Evolutionary conservation across 37 sponge, comb jelly and placozoan genomes (phyloP), one percentile per base, ranked within the genome.

Genomic region (Spongia lamella): DNA sequence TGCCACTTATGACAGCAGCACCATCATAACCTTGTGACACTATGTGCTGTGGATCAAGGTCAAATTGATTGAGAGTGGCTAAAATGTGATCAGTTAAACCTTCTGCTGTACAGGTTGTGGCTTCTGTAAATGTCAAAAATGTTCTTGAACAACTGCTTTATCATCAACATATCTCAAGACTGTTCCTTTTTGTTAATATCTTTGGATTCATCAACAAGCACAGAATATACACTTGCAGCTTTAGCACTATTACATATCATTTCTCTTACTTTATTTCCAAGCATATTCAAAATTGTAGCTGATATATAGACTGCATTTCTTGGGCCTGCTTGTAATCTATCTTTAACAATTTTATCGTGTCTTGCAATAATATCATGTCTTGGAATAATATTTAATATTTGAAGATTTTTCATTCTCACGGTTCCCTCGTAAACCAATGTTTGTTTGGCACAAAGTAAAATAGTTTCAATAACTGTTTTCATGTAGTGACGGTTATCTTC

Each of bases 1-100:
- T 35, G n/a, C 89, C 89, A 66, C 83, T 82, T 83, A 88, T 88
- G 59, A 88, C 83, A 19, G 83, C 71, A 56, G 89, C 83, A 60
- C 89, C 83, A 64, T 88, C 83, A 73, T 88, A 88, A 43, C 83
- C 83, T 68, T 82, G 79, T 47, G 71, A 69, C 22, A 82, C 83
- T 17, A 77, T 61, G 56, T 61, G 72, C 50, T 6, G 43, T 17
- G 78, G 71, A 51, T 80, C 79, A 56, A 79, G 15, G n/a, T 50
- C 31, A 49, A 76, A 54, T 54, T 72, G 43, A 38, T 53, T 69
- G 54, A 82, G 54, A 54, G 73, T 55, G 66, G 67, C 39, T 51
- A 88, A 61, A 56, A 88, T 77, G 78, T 77, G 78, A 21, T 39
- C 60, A 66, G 83, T 66, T 65, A 88, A 73, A 70, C 66, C 61